Evolutionary conservation across 2,888 invertebrate genomes (phyloP), one percentile per base, ranked within the genome.

Genomic region (Dryococelus australis): DNA sequence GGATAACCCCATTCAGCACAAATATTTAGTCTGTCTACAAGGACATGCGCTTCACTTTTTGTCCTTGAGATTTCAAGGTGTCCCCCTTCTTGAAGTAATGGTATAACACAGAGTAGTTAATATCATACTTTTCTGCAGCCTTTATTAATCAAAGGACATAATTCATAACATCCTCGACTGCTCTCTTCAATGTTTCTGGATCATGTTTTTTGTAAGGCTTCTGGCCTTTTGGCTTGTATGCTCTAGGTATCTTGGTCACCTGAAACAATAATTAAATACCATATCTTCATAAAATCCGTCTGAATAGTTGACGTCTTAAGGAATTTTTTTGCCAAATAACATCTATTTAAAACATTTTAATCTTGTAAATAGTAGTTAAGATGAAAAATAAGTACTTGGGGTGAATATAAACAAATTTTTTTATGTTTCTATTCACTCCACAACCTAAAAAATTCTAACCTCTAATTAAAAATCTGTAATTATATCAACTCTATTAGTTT

Each of bases 1-100:
- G 35, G 83, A 83, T 83, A 28, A 43, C 83, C 83, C 83, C 83
- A 83, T 3, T 83, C 83, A 35, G 83, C 83, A 83, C 35, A 83
- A 20, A 43, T 28, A 35, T 35, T 83, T n/a, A 83, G 43, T 83
- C 83, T 83, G 43, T 83, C 35, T 28, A 83, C 83, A 83, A 83
- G 83, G 3, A 83, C 43, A 35, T 24, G 83, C 35, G 35, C 83
- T 83, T 83, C 83, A 35, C 83, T 28, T 83, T 27, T n/a, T 83
- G 83, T 83, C 83, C 83, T 43, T 83, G 83, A 83, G 83, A 16
- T 83, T 83, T 83, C 35, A 83, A 35, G 83, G 13, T 28, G 24
- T 83, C 83, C 28, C 81, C 81, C 20, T 81, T 81, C 35, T 81
- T 83, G 8, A 83, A 27, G 83, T 83, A 35, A 43, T 10, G 83